Evolutionary conservation across 2,888 invertebrate genomes (phyloP).

Genomic region (Apodemia duryi): DNA sequence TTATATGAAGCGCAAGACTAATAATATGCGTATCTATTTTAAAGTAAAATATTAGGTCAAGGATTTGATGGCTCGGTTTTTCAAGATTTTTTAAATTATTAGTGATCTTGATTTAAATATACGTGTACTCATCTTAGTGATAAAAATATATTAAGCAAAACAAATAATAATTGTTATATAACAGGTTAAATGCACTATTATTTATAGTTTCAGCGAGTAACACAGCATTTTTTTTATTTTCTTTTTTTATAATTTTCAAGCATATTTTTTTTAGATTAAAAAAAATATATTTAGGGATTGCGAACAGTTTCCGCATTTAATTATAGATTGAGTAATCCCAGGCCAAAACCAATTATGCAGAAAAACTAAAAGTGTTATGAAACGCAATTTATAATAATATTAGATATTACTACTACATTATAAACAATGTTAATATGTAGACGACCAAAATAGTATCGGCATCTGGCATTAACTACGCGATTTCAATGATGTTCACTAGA

Average conservation of each 20-base stretch:
- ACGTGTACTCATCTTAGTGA: neutral
- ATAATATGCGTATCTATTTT: constrained; percentile 69
- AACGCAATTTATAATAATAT: constrained; percentile 27
- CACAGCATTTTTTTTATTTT: neutral
- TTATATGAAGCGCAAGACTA: constrained; percentile 47
- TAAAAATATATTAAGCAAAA: neutral
- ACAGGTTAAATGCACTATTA: neutral
- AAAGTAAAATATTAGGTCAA: constrained; percentile 70
- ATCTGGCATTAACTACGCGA: constrained; percentile 54
- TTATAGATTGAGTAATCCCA: neutral
- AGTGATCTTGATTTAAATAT: neutral
- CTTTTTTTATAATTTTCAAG: too few species aligned
- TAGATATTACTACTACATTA: constrained; percentile 23
- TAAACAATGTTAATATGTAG: constrained; percentile 43
- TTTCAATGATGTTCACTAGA: constrained; percentile 56
- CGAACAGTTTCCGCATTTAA: neutral
- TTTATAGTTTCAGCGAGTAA: neutral
- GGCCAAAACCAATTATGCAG: neutral
- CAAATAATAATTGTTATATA: neutral
- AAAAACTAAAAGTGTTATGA: constrained; percentile 16
- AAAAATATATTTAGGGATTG: neutral
- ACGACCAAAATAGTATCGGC: constrained; percentile 63
- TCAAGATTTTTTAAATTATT: neutral
- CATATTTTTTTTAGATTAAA: too few species aligned
- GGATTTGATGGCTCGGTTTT: constrained; percentile 43